Conservation (phyloP, 2,113 vertebrate genomes). For the Solenodon paradoxus region DNA sequence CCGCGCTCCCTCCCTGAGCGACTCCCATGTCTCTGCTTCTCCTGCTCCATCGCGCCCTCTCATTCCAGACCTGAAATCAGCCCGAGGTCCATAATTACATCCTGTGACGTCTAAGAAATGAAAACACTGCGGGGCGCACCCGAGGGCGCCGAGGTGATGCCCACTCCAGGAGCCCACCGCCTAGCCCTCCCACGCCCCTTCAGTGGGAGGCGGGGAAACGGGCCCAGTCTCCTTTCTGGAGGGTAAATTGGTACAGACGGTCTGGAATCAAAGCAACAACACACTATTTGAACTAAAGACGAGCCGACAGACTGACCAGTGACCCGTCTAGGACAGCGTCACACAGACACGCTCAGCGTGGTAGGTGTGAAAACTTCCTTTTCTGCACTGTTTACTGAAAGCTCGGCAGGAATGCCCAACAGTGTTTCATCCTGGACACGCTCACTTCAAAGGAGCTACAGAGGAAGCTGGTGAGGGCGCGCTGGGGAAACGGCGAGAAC, state of each 20-base stretch:
- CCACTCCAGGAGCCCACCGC: too few relatives aligned
- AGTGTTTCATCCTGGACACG: too few relatives aligned
- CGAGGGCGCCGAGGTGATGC: too few relatives aligned
- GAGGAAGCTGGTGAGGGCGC: fast-evolving
- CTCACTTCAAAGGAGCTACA: too few relatives aligned
- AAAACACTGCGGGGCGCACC: fast-evolving
- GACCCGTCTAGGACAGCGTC: neutral
- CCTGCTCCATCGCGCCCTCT: too few relatives aligned
- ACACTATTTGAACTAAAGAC: too few relatives aligned
- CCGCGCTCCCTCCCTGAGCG: fast-evolving
- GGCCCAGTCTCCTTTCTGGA: fast-evolving
- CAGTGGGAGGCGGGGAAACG: fast-evolving
- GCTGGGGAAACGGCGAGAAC: too few relatives aligned
- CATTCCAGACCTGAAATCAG: neutral
- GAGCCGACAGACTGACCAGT: too few relatives aligned
- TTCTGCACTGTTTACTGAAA: fast-evolving
- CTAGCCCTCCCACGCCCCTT: too few relatives aligned
- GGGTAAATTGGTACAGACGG: neutral
- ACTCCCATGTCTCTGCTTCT: neutral
- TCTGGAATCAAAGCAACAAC: neutral
- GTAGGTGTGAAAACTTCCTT: neutral
- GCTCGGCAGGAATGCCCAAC: neutral
- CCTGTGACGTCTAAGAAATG: neutral
- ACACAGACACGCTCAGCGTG: neutral
- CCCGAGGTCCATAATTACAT: neutral